Conservation (phyloP, 2,113 vertebrate genomes). For the Pygoscelis antarcticus region DNA sequence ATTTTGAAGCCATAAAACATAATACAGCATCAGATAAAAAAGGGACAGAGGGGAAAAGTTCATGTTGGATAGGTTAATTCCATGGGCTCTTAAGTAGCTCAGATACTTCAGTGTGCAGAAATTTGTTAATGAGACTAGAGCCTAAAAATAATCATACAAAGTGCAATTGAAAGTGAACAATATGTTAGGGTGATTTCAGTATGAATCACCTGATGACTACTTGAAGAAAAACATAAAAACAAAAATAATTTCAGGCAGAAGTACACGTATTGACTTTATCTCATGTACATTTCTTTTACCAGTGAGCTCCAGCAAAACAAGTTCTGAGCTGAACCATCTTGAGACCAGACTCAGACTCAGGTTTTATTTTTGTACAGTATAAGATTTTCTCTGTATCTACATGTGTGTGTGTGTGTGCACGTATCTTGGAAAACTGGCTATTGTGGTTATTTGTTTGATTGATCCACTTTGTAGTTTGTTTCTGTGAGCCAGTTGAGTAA, state of each 20-base stretch:
- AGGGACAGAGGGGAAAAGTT: neutral
- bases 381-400: neutral
- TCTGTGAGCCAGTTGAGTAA: neutral
- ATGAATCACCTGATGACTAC: neutral
- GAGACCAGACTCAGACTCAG: neutral
- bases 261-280: neutral
- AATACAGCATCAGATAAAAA: neutral
- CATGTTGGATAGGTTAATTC: neutral
- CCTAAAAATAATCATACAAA: neutral
- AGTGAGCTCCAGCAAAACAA: neutral
- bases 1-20: neutral
- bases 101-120: neutral
- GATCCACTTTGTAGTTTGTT: neutral
- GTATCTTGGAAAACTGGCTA: neutral
- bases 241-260: neutral
- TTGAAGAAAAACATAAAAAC: neutral
- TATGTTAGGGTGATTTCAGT: neutral
- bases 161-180: neutral
- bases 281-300: neutral
- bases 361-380: neutral
- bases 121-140: neutral
- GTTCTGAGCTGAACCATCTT: neutral
- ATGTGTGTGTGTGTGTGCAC: rapidly evolving
- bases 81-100: neutral
- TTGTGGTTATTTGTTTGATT: neutral